Evolutionary conservation across 2,797 vertebrate species (phyloP), one percentile per base, ranked within the genome.

Genomic region (Ptychadena robeensis): DNA sequence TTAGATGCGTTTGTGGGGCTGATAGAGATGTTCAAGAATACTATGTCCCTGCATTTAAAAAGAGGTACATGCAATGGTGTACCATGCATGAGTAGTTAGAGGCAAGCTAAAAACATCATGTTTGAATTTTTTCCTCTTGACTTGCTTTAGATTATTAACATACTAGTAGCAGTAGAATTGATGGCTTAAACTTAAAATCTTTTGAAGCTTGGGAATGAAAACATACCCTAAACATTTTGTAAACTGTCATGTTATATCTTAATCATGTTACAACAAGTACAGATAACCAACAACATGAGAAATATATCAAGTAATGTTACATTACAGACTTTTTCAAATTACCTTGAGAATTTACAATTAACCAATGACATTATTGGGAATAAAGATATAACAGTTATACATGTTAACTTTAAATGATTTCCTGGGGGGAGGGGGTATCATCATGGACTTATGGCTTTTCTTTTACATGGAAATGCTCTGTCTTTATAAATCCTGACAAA

Each of bases 31-130:
- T 80, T 75, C 78, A 87, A 91, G 88, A 90, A 88, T 95, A 95
- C 81, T 93, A 88, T 77, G 76, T 94, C 79, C 94, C 95, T 82
- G 81, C 73, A 69, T 95, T 95, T 91, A 92, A 92, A 88, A 85
- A 91, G 90, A 95, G 94, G 95, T 96, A 87, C 90, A 93, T 86
- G 76, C 83, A 76, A 40, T 18, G 31, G 53, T 75, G 72, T 80
- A 80, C 82, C 82, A 34, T 72, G 53, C 70, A 73, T 73, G 77
- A 64, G 12, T 64, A 15, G 32, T 32, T 79, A 68, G 40, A 15
- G 18, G 34, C 61, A 61, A 59, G 44, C n/a, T 67, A 66, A 67
- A 34, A 65, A 32, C 9, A 7, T 78, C 10, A 35, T 18, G 22
- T 3, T 48, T 48, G 32, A 67, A 67, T 32, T 3, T n/a, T 76